Evolutionary conservation across 2,888 invertebrate genomes (phyloP).

Genomic region (Isotomurus palustris): DNA sequence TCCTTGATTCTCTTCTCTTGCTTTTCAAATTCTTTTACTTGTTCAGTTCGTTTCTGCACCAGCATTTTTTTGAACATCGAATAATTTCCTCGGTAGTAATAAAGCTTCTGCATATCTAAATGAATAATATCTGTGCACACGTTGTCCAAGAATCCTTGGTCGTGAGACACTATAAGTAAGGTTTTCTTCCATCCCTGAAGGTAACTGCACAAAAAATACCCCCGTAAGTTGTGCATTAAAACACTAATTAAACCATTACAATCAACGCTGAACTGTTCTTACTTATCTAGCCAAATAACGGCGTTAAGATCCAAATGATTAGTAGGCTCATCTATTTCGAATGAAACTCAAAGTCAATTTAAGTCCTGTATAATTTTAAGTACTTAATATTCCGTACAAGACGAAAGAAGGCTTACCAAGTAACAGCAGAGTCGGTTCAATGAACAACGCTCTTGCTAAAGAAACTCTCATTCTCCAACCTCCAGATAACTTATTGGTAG

Average conservation of each 20-base stretch:
- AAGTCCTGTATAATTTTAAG: neutral
- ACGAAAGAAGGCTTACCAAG: slow-evolving; percentile 51
- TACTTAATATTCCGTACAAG: neutral
- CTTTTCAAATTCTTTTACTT: slow-evolving; percentile 95
- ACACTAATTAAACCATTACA: neutral
- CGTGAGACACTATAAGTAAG: slow-evolving; percentile 95
- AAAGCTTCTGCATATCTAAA: slow-evolving; percentile 86
- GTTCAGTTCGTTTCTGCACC: slow-evolving; percentile 89
- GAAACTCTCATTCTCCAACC: slow-evolving; percentile 99
- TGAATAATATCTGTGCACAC: slow-evolving; percentile 99
- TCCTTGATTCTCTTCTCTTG: slow-evolving; percentile 95
- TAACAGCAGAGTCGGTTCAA: slow-evolving; percentile 94
- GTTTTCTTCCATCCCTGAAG: slow-evolving; percentile 99
- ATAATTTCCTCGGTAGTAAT: slow-evolving; percentile 97
- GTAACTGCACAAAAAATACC: slow-evolving; percentile 60
- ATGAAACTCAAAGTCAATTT: neutral
- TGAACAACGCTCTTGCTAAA: slow-evolving; percentile 87
- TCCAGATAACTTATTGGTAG: slow-evolving; percentile 64
- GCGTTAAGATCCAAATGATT: slow-evolving; percentile 99
- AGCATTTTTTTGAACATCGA: slow-evolving; percentile 99
- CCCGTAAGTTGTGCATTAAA: no score
- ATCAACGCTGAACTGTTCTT: slow-evolving; percentile 48
- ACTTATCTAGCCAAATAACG: slow-evolving; percentile 99
- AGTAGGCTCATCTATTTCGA: slow-evolving; percentile 83
- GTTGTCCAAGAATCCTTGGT: slow-evolving; percentile 98